Conservation (phyloP, 1,140 invertebrate genomes). For the Leptinotarsa texana region DNA sequence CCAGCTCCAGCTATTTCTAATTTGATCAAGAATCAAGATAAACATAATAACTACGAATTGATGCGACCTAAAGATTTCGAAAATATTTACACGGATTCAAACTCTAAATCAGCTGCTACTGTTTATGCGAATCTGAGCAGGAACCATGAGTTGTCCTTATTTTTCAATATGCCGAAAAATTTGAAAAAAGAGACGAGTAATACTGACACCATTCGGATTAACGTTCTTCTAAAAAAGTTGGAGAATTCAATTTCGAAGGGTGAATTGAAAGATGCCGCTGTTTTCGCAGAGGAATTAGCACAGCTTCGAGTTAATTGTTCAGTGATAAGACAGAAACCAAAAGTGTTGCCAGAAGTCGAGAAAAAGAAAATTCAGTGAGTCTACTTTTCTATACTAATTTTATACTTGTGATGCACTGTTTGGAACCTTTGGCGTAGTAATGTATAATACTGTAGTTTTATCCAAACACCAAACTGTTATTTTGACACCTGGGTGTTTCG, state of each 20-base stretch:
- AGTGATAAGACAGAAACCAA: slow-evolving; percentile 61
- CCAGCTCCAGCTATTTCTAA: slow-evolving; percentile 36
- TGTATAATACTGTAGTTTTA: too few species aligned
- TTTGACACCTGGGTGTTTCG: too few species aligned
- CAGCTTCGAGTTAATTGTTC: slow-evolving; percentile 69
- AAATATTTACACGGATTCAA: slow-evolving; percentile 50
- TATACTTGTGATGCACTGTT: too few species aligned
- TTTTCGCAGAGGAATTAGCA: slow-evolving; percentile 71
- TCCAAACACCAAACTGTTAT: too few species aligned
- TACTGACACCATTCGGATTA: slow-evolving; percentile 63
- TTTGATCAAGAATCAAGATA: slow-evolving; percentile 34
- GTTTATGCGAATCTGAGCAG: slow-evolving; percentile 51
- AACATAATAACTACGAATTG: slow-evolving; percentile 47
- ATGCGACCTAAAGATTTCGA: slow-evolving; percentile 54
- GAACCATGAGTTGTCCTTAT: slow-evolving; percentile 48
- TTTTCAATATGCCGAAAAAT: slow-evolving; percentile 55
- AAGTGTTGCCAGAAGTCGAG: slow-evolving; percentile 19
- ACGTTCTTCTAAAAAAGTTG: slow-evolving; percentile 66
- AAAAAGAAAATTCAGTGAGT: slow-evolving; percentile 46
- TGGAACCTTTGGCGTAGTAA: too few species aligned
- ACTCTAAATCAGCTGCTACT: slow-evolving; percentile 40
- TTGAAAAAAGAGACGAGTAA: slow-evolving; percentile 48
- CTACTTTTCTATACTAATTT: neutral
- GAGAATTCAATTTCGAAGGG: slow-evolving; percentile 71
- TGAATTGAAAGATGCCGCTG: slow-evolving; percentile 68